These are phyloP conservation scores for Tetropium fuscum DNA, from an alignment of 2,888 invertebrate genomes.

Conservation along the genomic window DNA sequence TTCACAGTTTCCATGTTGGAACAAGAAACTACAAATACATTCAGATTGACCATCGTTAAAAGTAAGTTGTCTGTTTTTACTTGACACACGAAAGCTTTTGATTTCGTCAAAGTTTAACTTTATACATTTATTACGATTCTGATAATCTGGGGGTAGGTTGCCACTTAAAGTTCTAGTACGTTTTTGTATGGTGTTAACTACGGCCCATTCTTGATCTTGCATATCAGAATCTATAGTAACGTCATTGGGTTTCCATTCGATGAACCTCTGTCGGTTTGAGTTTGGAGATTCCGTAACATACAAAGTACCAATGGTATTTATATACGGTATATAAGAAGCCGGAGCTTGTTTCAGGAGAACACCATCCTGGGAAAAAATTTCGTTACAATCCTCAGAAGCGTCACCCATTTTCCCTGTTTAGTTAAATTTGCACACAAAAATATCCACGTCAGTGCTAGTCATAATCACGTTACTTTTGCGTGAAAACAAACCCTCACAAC, in stretches of 20 bases:
- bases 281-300: slow-evolving; percentile 75
- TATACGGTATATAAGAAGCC: slow-evolving; percentile 72
- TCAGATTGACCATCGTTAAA: slow-evolving; percentile 80
- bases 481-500: slow-evolving; percentile 2
- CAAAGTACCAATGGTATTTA: slow-evolving; percentile 73
- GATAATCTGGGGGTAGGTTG: slow-evolving; percentile 64
- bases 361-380: slow-evolving; percentile 84
- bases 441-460: slow-evolving; percentile 9
- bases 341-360: slow-evolving; percentile 78
- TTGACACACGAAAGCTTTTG: slow-evolving; percentile 72
- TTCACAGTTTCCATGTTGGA: slow-evolving; percentile 89
- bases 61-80: slow-evolving; percentile 63
- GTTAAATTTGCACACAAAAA: background rate
- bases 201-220: slow-evolving; percentile 87
- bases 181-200: slow-evolving; percentile 81
- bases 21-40: slow-evolving; percentile 84
- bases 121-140: slow-evolving; percentile 67
- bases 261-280: slow-evolving; percentile 63
- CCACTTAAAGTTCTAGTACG: slow-evolving; percentile 73
- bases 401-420: slow-evolving; percentile 48
- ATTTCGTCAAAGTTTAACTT: slow-evolving; percentile 74
- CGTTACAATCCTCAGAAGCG: slow-evolving; percentile 63
- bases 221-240: slow-evolving; percentile 81
- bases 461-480: slow-evolving; percentile 16
- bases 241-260: slow-evolving; percentile 89